phyloP scores from a whole-genome alignment of 2,113 vertebrate species.

The Cyprinodon tularosa region DNA sequence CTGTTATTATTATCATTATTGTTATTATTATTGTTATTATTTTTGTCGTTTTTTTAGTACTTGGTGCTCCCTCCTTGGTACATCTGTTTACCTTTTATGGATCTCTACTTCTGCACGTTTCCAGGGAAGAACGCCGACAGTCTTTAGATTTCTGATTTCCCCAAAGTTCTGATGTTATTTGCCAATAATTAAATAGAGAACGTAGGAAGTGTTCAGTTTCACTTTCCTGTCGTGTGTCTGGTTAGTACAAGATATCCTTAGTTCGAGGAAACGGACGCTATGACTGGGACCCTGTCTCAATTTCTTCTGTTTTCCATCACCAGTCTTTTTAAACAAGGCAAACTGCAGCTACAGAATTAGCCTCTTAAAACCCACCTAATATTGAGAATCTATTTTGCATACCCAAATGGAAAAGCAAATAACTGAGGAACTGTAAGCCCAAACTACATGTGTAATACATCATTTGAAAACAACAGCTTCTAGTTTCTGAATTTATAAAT shows the following conservation, averaged over 20 bases:
- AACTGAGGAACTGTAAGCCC: too few relatives aligned
- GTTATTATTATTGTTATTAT: neutral
- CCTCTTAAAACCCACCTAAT: too few relatives aligned
- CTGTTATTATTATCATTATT: too few relatives aligned
- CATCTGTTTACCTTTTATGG: neutral
- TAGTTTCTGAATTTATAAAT: too few relatives aligned
- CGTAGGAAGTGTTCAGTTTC: rapidly evolving
- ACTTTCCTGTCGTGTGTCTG: constrained; percentile 8
- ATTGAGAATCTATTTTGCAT: too few relatives aligned
- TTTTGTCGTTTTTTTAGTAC: neutral
- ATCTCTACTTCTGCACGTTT: neutral
- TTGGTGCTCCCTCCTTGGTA: neutral
- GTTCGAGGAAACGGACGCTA: constrained; percentile 6
- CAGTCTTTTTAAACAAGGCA: neutral
- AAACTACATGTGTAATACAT: too few relatives aligned
- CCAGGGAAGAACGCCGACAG: neutral
- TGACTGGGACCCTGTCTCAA: too few relatives aligned
- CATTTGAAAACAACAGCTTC: too few relatives aligned
- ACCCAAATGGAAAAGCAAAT: too few relatives aligned
- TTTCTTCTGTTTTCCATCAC: neutral
- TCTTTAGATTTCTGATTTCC: neutral
- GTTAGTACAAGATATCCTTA: neutral
- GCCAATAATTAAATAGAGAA: constrained; percentile 1
- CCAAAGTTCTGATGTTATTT: neutral
- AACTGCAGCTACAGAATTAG: too few relatives aligned